Base-by-base conservation (phyloP, 2,797 vertebrate species). In the Otolemur crassicaudatus region DNA sequence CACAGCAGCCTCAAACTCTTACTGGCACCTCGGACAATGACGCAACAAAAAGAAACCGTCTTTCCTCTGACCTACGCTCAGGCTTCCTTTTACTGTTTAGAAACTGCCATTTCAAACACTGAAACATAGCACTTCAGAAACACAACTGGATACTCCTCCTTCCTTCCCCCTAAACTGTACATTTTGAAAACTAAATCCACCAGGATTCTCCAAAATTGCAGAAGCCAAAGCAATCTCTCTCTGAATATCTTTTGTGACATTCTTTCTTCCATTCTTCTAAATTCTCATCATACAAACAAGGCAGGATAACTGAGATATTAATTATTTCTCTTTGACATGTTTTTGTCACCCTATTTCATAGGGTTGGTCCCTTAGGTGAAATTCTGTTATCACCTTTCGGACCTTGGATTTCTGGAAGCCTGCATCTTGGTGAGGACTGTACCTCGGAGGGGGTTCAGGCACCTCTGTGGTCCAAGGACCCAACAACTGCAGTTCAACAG, bases 121-220 rank as follows among this genome's bases (percentile, higher is more conserved):
- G 25, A 79, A 9, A 19, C 29, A 34, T 2, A 27, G 43, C 16
- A 25, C 65, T 70, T 53, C 40, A 40, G 53, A 43, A 2, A 13
- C 1, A 3, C 13, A 34, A 13, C 0, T 0, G 20, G 29, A 5
- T 5, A 11, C 10, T 43, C 25, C 19, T n/a, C 27, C n/a, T 4
- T 22, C 6, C 29, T 17, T 43, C 23, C 63, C 22, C 10, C 43
- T 19, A 43, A 40, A 40, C 22, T 20, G 4, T 29, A 58, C 11
- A 75, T 22, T 88, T 46, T 34, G 37, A 82, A 81, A 49, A 23
- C 17, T 10, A 25, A 23, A 27, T 61, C 27, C 19, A 82, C 49
- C 13, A 75, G 69, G 53, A 34, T 34, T 25, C 53, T 61, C 76
- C 31, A 61, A 60, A 69, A 83, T 10, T 16, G 31, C 37, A 37